Evolutionary conservation across 2,113 vertebrate species (phyloP).

Genomic region (Gadus chalcogrammus): DNA sequence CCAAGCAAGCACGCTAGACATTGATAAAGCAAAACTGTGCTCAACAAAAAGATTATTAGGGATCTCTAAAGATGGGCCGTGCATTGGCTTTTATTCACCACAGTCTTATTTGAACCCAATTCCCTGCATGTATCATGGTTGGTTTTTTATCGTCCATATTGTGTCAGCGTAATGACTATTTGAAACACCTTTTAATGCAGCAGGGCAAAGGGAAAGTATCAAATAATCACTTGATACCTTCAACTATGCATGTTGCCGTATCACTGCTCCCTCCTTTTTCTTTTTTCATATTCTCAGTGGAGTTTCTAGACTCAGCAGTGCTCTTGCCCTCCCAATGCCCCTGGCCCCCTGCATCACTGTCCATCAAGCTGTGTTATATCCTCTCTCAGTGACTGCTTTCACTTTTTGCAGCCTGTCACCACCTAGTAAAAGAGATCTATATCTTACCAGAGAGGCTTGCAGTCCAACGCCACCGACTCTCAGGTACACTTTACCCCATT

Average conservation of each 20-base stretch:
- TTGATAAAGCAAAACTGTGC: too few species aligned
- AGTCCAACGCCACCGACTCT: slow-evolving; percentile 71
- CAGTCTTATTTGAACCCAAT: too few species aligned
- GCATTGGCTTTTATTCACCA: too few species aligned
- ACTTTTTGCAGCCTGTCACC: slow-evolving; percentile 80
- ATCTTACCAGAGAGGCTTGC: slow-evolving; percentile 82
- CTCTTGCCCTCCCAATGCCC: slow-evolving; percentile 2
- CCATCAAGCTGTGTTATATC: slow-evolving; percentile 61
- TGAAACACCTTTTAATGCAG: too few species aligned
- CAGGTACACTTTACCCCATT: slow-evolving; percentile 71
- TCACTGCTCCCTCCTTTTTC: not conserved
- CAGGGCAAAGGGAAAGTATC: too few species aligned
- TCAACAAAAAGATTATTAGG: too few species aligned
- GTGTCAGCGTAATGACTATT: too few species aligned
- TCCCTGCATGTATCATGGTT: too few species aligned
- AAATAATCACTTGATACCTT: too few species aligned
- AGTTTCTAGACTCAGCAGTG: not conserved
- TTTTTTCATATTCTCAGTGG: not conserved
- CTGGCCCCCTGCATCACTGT: slow-evolving; percentile 40
- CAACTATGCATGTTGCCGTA: not conserved
- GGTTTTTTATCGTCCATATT: too few species aligned
- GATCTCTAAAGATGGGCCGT: too few species aligned
- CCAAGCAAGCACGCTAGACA: not conserved
- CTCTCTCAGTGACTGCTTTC: slow-evolving; percentile 76
- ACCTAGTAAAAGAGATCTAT: slow-evolving; percentile 85